Evolutionary conservation across 2,888 invertebrate genomes (phyloP).

Genomic region (Zootermopsis nevadensis): DNA sequence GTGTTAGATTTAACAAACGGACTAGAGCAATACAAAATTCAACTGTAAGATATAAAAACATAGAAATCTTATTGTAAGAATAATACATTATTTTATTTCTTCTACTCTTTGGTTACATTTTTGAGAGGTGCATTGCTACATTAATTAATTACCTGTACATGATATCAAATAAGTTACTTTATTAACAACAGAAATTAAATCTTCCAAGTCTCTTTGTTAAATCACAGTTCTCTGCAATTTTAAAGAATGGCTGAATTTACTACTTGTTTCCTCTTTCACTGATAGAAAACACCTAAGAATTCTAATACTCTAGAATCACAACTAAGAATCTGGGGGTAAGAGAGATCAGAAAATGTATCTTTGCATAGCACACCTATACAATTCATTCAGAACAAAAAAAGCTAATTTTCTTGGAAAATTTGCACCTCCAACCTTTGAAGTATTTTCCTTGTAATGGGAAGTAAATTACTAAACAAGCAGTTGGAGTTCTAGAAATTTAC

Average conservation of each 20-base stretch:
- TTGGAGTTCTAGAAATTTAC: neutral
- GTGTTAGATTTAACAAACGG: slow-evolving; percentile 15
- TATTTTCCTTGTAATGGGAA: neutral
- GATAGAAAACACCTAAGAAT: neutral
- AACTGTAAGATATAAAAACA: neutral
- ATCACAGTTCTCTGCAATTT: neutral
- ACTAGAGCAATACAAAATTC: slow-evolving; percentile 7
- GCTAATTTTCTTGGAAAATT: neutral
- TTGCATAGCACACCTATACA: too few relatives aligned
- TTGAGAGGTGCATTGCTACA: slow-evolving; percentile 42
- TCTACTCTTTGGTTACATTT: neutral
- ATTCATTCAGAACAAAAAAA: neutral
- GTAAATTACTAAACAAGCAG: neutral
- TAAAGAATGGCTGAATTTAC: neutral
- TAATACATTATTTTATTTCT: neutral
- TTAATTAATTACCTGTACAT: slow-evolving; percentile 20
- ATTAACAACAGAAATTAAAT: slow-evolving; percentile 26
- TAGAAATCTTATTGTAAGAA: neutral
- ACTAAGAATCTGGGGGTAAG: neutral
- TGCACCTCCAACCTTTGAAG: neutral
- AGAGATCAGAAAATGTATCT: too few relatives aligned
- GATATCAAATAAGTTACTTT: slow-evolving; percentile 11
- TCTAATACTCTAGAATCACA: neutral
- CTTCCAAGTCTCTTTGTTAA: neutral
- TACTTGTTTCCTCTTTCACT: neutral